Evolutionary conservation across 2,797 vertebrate genomes (phyloP).

Genomic region (Myotis planiceps): DNA sequence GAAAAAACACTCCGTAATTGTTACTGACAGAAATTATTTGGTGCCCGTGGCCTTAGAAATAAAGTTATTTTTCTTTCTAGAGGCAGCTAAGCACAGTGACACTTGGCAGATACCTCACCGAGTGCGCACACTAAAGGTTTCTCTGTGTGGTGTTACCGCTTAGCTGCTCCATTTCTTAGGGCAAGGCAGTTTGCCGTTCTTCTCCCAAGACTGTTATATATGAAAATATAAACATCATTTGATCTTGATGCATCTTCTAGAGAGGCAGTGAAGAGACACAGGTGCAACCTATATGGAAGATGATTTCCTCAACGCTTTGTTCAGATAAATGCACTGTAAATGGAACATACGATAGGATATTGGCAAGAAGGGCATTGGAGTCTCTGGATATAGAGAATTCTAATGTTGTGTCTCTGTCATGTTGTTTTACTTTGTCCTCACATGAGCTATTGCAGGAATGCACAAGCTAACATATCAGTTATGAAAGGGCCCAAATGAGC

Average conservation of each 20-base stretch:
- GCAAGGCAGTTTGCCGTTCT: background rate
- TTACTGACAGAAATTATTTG: conserved; percentile 25
- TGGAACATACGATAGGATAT: background rate
- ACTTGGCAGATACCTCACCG: background rate
- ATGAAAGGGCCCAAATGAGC: conserved; percentile 60
- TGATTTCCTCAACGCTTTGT: conserved; percentile 49
- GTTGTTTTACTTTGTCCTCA: conserved; percentile 61
- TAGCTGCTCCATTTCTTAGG: background rate
- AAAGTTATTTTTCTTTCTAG: background rate
- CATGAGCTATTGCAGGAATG: conserved; percentile 57
- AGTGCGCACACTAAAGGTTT: background rate
- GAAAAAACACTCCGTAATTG: background rate
- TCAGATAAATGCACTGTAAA: conserved; percentile 57
- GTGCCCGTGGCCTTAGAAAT: background rate
- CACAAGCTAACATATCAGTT: conserved; percentile 49
- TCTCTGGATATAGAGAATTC: conserved; percentile 52
- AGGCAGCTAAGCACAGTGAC: background rate
- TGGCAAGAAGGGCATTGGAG: conserved; percentile 41
- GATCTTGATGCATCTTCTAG: conserved; percentile 36
- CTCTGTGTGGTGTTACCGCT: background rate
- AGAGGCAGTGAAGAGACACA: conserved; percentile 50
- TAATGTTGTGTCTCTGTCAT: conserved; percentile 25
- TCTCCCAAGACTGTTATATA: background rate
- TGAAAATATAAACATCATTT: conserved; percentile 26
- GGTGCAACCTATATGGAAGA: conserved; percentile 46